A percentile compares a stretch with the other conserved stretches of the same genome.
Evolutionary conservation across 2,797 vertebrate genomes (phyloP).

Genomic region (Rhyacichthys aspro): DNA sequence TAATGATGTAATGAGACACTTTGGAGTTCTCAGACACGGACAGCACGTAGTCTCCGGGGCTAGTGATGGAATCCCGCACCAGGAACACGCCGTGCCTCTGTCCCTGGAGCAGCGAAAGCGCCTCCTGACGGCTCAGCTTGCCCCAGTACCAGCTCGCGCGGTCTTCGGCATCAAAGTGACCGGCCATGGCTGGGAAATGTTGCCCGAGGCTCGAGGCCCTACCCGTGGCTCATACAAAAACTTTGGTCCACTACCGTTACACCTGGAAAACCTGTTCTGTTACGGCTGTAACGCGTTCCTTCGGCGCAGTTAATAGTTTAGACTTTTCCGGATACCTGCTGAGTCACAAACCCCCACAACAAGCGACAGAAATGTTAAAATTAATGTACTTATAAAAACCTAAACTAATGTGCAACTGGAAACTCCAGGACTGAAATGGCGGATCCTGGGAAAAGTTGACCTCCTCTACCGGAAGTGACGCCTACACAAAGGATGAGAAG

Average conservation of each 20-base stretch:
- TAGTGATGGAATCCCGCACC: slow-evolving; percentile 90
- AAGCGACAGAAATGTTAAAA: slow-evolving; percentile 4
- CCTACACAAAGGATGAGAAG: slow-evolving; percentile 59
- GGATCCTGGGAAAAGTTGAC: slow-evolving; percentile 77
- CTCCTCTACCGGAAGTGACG: slow-evolving; percentile 80
- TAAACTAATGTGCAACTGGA: slow-evolving; percentile 63
- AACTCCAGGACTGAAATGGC: slow-evolving; percentile 79
- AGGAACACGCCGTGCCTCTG: slow-evolving; percentile 93
- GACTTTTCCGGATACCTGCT: background rate
- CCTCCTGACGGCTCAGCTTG: slow-evolving; percentile 85
- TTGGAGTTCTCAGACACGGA: slow-evolving; percentile 93
- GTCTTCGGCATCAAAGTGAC: slow-evolving; percentile 92
- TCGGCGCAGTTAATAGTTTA: background rate
- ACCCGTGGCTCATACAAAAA: slow-evolving; percentile 78
- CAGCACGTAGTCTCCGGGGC: slow-evolving; percentile 92
- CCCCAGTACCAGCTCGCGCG: slow-evolving; percentile 92
- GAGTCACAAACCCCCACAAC: too few relatives aligned
- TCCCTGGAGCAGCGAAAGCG: slow-evolving; percentile 87
- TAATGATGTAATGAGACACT: slow-evolving; percentile 96
- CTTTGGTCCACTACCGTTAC: slow-evolving; percentile 57
- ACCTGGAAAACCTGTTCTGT: slow-evolving; percentile 6
- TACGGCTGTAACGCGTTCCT: slow-evolving; percentile 14
- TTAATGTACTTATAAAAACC: background rate
- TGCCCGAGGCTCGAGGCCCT: slow-evolving; percentile 70
- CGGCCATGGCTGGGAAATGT: slow-evolving; percentile 83